A percentile compares a stretch with the other conserved stretches of the same genome.
phyloP scores from a whole-genome alignment of 2,113 vertebrate genomes.

The Vulpes vulpes region DNA sequence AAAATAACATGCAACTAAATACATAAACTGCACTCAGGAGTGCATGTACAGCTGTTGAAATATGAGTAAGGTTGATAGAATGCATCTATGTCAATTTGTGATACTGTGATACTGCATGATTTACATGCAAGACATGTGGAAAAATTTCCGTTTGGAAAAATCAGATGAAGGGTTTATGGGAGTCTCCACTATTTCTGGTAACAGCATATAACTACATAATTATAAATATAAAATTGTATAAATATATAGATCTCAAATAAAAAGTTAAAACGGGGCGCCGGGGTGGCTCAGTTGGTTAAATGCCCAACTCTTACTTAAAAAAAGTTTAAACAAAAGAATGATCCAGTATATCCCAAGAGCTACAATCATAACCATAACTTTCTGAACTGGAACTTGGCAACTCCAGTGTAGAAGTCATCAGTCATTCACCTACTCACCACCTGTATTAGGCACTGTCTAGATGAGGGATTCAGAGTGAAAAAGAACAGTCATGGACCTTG shows the following conservation, averaged over 20 bases:
- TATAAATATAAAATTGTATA: neutral
- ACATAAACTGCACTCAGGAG: accelerated
- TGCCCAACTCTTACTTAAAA: neutral
- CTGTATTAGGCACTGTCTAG: neutral
- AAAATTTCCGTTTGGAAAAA: neutral
- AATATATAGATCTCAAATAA: slow-evolving; percentile 30
- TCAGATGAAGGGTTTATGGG: neutral
- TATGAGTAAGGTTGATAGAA: neutral
- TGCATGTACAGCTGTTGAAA: neutral
- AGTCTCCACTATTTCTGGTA: neutral
- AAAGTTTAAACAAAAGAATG: neutral
- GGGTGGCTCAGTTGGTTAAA: neutral
- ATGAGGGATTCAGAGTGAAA: neutral
- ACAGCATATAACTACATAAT: neutral
- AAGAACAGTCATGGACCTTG: neutral
- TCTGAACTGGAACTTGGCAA: neutral
- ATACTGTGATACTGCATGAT: neutral
- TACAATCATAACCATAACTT: neutral
- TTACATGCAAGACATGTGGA: neutral
- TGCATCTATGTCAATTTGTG: neutral
- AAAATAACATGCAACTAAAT: neutral
- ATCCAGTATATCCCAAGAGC: neutral
- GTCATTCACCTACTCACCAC: neutral
- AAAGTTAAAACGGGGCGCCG: neutral
- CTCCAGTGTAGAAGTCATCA: neutral